These are phyloP conservation scores for Bombus confusus DNA, from an alignment of 1,140 invertebrate species.

Conservation along the genomic window DNA sequence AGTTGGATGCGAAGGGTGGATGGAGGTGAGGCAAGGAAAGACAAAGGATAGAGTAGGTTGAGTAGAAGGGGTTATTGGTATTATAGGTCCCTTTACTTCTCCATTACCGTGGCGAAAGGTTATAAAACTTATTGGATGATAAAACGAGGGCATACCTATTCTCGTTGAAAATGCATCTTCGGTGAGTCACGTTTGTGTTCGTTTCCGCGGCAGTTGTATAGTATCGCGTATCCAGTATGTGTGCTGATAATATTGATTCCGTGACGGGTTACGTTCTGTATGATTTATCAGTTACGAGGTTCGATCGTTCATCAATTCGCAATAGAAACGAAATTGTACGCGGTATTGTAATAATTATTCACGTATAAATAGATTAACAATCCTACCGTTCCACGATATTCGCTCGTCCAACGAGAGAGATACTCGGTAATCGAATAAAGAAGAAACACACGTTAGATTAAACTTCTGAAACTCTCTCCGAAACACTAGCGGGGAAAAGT, in stretches of 20 bases:
- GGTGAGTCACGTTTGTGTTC: neutral
- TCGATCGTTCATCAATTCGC: neutral
- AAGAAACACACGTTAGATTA: neutral
- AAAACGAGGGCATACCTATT: slow-evolving; percentile 14
- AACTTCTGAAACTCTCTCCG: neutral
- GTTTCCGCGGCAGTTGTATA: neutral
- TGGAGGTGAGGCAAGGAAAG: neutral
- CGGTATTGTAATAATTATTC: slow-evolving; percentile 3
- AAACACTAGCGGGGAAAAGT: neutral
- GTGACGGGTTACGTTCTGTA: neutral
- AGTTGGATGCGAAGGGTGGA: neutral
- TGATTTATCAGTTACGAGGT: too few species aligned
- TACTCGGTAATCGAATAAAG: neutral
- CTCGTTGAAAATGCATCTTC: slow-evolving; percentile 26
- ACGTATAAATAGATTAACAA: neutral
- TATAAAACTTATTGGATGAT: slow-evolving; percentile 44
- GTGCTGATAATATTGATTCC: neutral
- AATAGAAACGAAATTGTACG: neutral
- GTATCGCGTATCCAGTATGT: neutral
- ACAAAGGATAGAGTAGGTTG: slow-evolving; percentile 21
- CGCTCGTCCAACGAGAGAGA: neutral
- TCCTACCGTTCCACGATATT: neutral
- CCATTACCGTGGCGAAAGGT: slow-evolving; percentile 29
- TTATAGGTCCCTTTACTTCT: slow-evolving; percentile 38
- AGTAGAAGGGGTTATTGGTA: slow-evolving; percentile 32